phyloP scores from a whole-genome alignment of 2,888 invertebrate genomes.

The Drosophila greeni region DNA sequence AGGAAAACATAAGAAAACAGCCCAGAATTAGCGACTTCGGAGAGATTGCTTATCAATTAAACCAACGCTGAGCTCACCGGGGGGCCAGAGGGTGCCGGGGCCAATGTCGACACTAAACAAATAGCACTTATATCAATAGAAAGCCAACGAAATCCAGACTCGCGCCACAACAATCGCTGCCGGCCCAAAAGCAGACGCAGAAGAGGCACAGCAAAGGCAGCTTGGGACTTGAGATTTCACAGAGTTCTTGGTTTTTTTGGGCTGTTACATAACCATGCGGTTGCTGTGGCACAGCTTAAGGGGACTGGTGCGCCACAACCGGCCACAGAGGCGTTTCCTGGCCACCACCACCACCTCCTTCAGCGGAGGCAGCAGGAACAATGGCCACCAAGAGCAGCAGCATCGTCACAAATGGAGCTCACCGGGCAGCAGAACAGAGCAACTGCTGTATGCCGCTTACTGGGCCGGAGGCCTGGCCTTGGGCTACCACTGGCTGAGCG shows the following conservation, averaged over 20 bases:
- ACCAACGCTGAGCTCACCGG: slow-evolving; percentile 6
- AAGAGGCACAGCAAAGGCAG: background rate
- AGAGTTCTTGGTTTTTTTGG: background rate
- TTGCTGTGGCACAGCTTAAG: slow-evolving; percentile 30
- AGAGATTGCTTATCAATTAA: slow-evolving; percentile 35
- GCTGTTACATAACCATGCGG: slow-evolving; percentile 34
- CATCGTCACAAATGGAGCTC: slow-evolving; percentile 4
- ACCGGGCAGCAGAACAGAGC: slow-evolving; percentile 4
- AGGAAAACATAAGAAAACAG: slow-evolving; percentile 12
- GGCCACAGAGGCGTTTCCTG: slow-evolving; percentile 1
- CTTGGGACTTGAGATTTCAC: slow-evolving; percentile 7
- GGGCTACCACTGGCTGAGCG: slow-evolving; percentile 24
- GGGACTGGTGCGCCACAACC: background rate
- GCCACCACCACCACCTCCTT: background rate
- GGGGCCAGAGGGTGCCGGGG: slow-evolving; percentile 18
- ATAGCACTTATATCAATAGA: slow-evolving; percentile 1
- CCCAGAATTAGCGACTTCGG: slow-evolving; percentile 19
- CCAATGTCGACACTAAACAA: slow-evolving; percentile 21
- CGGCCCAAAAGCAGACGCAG: background rate
- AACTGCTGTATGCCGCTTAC: slow-evolving; percentile 7
- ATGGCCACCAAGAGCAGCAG: background rate
- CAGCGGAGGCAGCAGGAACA: background rate
- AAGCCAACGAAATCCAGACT: slow-evolving; percentile 4
- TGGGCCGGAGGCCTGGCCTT: slow-evolving; percentile 32
- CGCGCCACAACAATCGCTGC: background rate